Evolutionary conservation across 2,797 vertebrate genomes (phyloP).

Genomic region (Phaenicophaeus curvirostris): DNA sequence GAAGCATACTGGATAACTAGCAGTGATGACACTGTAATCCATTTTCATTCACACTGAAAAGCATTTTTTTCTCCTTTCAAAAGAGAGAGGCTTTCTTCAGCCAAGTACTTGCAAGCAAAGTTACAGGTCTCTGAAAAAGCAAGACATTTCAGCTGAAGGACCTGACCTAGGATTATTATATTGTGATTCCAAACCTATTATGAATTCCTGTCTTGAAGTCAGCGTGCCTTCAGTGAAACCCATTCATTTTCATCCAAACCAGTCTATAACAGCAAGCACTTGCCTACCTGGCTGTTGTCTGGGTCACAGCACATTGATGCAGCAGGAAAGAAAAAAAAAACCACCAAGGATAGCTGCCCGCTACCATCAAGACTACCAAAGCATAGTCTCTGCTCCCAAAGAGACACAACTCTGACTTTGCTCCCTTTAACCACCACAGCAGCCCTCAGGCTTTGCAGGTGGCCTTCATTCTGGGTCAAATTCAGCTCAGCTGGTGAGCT

Average conservation of each 20-base stretch:
- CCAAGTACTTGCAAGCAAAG: background rate
- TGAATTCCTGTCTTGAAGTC: background rate
- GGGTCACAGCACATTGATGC: rapidly evolving
- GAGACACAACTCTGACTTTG: background rate
- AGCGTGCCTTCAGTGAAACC: background rate
- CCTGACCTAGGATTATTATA: background rate
- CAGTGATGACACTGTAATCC: background rate
- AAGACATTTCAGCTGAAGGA: background rate
- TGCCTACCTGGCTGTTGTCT: background rate
- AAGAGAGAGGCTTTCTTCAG: background rate
- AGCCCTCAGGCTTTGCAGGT: background rate
- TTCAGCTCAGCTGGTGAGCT: background rate
- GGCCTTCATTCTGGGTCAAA: background rate
- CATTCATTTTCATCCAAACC: background rate
- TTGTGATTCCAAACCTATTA: rapidly evolving
- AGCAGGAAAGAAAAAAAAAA: background rate
- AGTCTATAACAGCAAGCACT: rapidly evolving
- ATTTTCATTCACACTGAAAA: background rate
- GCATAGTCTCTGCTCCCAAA: rapidly evolving
- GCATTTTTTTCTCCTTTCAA: background rate
- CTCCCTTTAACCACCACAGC: background rate
- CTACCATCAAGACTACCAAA: background rate
- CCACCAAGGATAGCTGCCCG: background rate
- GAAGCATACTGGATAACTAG: background rate
- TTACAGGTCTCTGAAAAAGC: background rate